Evolutionary conservation across 2,113 vertebrate species (phyloP).

Genomic region (Trematomus loennbergii): DNA sequence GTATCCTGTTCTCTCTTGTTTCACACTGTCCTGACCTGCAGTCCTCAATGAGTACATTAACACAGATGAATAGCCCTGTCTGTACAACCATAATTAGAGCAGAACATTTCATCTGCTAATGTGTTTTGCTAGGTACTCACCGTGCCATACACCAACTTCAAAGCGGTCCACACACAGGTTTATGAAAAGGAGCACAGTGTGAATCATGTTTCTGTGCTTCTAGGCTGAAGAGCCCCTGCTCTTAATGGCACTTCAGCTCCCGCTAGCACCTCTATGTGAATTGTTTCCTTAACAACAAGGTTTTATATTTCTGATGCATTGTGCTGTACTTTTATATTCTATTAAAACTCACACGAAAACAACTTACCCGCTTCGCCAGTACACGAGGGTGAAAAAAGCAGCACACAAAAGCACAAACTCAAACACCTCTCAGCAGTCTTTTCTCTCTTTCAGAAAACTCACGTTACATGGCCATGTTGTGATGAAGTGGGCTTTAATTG

Average conservation of each 20-base stretch:
- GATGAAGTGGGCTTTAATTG: background rate
- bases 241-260: slow-evolving; percentile 50
- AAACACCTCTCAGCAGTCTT: background rate
- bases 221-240: slow-evolving; percentile 54
- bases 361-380: background rate
- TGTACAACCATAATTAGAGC: slow-evolving; percentile 63
- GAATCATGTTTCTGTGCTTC: slow-evolving; percentile 53
- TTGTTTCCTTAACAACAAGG: slow-evolving; percentile 47
- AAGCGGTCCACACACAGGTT: slow-evolving; percentile 47
- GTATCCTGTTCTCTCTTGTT: slow-evolving; percentile 56
- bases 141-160: slow-evolving; percentile 47
- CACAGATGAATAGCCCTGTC: slow-evolving; percentile 61
- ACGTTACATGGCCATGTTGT: background rate
- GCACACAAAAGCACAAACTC: background rate
- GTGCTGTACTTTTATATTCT: slow-evolving; percentile 9
- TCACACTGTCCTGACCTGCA: slow-evolving; percentile 55
- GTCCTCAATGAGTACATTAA: slow-evolving; percentile 64
- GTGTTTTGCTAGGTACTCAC: slow-evolving; percentile 65
- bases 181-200: slow-evolving; percentile 38
- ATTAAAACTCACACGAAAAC: slow-evolving; percentile 22
- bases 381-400: background rate
- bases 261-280: slow-evolving; percentile 26
- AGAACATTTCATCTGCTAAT: slow-evolving; percentile 71
- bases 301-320: slow-evolving; percentile 29
- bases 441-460: background rate